Base-by-base conservation (phyloP, 2,888 invertebrate species). In the Ligdia adustata region DNA sequence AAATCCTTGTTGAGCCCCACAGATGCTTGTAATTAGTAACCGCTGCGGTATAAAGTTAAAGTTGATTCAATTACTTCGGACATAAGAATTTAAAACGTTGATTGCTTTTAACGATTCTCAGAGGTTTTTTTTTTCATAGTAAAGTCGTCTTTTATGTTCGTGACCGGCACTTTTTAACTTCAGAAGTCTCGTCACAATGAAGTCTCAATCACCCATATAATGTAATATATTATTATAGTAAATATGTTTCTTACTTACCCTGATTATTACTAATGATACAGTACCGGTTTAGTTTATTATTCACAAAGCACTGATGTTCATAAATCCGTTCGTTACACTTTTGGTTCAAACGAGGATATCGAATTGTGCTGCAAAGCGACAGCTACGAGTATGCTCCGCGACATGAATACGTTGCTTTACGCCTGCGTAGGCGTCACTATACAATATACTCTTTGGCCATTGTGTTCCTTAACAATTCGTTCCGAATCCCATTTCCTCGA, bases 391-490 rank as follows among this genome's bases (percentile, higher is more conserved):
- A n/a, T n/a, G n/a, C n/a, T n/a, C 9, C 34, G 9, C 29, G 26
- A 29, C 18, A 20, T 47, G 26, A 73, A 74, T 71, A 56, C 65
- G 50, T 52, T 55, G 54, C 52, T 64, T 63, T 52, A 50, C 57
- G 53, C 54, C 43, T 31, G 57, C 62, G 73, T 78, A 66, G 79
- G 77, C 66, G 75, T 73, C 71, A 69, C 73, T 75, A 69, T 72
- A 69, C 55, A 64, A 65, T 64, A 62, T 62, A 60, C 57, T 62
- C 62, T 54, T 55, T 55, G 56, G 50, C 68, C 64, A 75, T 73
- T 75, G 71, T 76, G 74, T 72, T 69, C 66, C 57, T 52, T 60
- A 67, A 72, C 72, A 69, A 74, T 75, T 66, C 66, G 64, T 66
- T 67, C 62, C 58, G 33, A 56, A 60, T 51, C 46, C 42, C 61